phyloP scores from a whole-genome alignment of 2,113 vertebrate species.

The Syngnathus scovelli region DNA sequence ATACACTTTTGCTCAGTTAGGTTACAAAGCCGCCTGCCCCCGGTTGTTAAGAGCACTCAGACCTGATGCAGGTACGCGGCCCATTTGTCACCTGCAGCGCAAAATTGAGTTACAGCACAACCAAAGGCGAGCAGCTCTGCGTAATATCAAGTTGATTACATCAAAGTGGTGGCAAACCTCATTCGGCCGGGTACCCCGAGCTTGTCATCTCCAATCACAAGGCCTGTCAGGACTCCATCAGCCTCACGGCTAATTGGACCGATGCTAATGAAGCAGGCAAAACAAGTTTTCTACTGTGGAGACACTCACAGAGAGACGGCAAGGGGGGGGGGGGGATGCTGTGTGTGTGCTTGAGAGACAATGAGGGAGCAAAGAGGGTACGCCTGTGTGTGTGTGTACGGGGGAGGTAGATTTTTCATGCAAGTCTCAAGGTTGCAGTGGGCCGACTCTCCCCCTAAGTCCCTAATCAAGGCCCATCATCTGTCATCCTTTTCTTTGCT shows the following conservation, averaged over 20 bases:
- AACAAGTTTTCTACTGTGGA: slow-evolving; percentile 89
- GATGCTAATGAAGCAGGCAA: slow-evolving; percentile 99
- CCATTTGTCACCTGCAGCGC: slow-evolving; percentile 98
- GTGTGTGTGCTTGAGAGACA: slow-evolving; percentile 45
- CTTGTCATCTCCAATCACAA: slow-evolving; percentile 99
- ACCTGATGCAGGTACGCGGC: slow-evolving; percentile 92
- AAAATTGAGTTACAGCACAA: slow-evolving; percentile 99
- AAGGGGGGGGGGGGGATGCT: slow-evolving; percentile 60
- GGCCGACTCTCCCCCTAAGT: slow-evolving; percentile 84
- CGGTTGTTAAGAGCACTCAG: slow-evolving; percentile 90
- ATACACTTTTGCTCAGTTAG: slow-evolving; percentile 44
- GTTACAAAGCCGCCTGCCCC: slow-evolving; percentile 65
- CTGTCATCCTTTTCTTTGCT: slow-evolving; percentile 83
- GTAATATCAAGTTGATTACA: slow-evolving; percentile 99
- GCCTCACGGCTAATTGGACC: slow-evolving; percentile 99
- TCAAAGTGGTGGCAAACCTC: slow-evolving; percentile 99
- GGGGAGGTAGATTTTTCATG: slow-evolving; percentile 65
- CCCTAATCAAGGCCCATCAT: slow-evolving; percentile 83
- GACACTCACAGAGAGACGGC: slow-evolving; percentile 46
- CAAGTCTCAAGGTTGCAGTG: slow-evolving; percentile 92
- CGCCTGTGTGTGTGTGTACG: slow-evolving; percentile 18
- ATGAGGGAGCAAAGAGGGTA: slow-evolving; percentile 38
- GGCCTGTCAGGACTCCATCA: slow-evolving; percentile 99
- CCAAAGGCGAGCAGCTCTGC: slow-evolving; percentile 96
- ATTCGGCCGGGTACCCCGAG: slow-evolving; percentile 90